A percentile compares a stretch with the other conserved stretches of the same genome.
These are phyloP conservation scores for Dryoscopus gambensis DNA, from an alignment of 2,113 vertebrate genomes.

Conservation along the genomic window DNA sequence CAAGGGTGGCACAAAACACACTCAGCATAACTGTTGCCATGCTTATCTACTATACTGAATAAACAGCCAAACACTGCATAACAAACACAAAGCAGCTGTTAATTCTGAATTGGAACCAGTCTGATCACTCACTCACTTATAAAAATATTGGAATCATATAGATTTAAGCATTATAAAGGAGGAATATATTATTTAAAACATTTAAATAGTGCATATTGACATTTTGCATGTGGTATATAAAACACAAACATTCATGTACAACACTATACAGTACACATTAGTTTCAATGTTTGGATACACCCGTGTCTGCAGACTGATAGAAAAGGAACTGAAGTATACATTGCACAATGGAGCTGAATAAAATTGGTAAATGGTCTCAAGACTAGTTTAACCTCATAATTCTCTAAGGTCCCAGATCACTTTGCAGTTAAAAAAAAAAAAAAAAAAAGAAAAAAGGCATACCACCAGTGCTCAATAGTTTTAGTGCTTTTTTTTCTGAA, in stretches of 20 bases:
- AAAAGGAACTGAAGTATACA: slow-evolving; percentile 72
- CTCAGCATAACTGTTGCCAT: slow-evolving; percentile 78
- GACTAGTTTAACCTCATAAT: slow-evolving; percentile 65
- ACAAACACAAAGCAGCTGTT: slow-evolving; percentile 77
- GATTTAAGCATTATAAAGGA: slow-evolving; percentile 85
- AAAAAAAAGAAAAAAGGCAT: slow-evolving; percentile 35
- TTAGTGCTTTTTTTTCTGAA: slow-evolving; percentile 71
- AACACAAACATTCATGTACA: slow-evolving; percentile 82
- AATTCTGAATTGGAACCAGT: slow-evolving; percentile 77
- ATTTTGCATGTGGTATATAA: slow-evolving; percentile 82
- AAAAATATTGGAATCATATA: slow-evolving; percentile 86
- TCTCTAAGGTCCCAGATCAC: slow-evolving; percentile 62
- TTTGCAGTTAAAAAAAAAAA: slow-evolving; percentile 3
- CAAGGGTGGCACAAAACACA: slow-evolving; percentile 86
- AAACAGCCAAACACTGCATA: slow-evolving; percentile 78
- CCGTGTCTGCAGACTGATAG: slow-evolving; percentile 68
- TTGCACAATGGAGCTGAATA: slow-evolving; percentile 70
- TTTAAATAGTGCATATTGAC: slow-evolving; percentile 81
- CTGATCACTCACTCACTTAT: slow-evolving; percentile 77
- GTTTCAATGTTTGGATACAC: slow-evolving; percentile 74
- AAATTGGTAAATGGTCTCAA: slow-evolving; percentile 64
- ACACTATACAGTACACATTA: slow-evolving; percentile 80
- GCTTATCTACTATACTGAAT: slow-evolving; percentile 80
- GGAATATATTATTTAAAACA: slow-evolving; percentile 87
- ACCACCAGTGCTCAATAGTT: slow-evolving; percentile 65